A percentile compares a stretch with the other conserved stretches of the same genome.
phyloP scores from a whole-genome alignment of 1,140 invertebrate genomes.

The Melipona quadrifasciata region DNA sequence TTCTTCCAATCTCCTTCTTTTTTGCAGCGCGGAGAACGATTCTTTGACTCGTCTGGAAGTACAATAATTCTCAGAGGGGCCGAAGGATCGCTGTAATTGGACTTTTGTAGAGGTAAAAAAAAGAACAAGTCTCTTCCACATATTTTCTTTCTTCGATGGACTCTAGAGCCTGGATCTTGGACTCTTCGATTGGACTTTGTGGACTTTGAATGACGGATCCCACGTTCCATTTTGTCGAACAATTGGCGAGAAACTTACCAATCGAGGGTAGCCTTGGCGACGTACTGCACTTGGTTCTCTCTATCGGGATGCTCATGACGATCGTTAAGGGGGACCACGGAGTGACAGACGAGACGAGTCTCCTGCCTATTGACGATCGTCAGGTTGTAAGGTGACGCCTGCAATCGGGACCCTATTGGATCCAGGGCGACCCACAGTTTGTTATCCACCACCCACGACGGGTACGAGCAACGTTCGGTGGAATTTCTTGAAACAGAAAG shows the following conservation, averaged over 20 bases:
- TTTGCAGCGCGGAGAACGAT: neutral
- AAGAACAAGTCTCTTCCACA: too few species aligned
- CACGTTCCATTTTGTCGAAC: neutral
- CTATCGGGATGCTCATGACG: slow-evolving; percentile 50
- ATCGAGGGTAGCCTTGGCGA: slow-evolving; percentile 74
- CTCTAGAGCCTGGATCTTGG: too few species aligned
- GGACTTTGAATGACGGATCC: neutral
- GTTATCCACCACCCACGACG: slow-evolving; percentile 70
- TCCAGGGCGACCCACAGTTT: slow-evolving; percentile 76
- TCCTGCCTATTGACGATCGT: slow-evolving; percentile 76
- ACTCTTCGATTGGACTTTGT: neutral
- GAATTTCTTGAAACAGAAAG: slow-evolving; percentile 67
- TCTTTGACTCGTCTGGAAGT: neutral
- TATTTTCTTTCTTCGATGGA: too few species aligned
- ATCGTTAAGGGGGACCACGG: slow-evolving; percentile 56
- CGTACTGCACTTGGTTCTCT: slow-evolving; percentile 67
- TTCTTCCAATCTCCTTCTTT: too few species aligned
- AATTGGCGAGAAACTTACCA: slow-evolving; percentile 70
- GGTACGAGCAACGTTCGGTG: slow-evolving; percentile 67
- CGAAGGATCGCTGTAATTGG: neutral
- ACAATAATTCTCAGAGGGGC: neutral
- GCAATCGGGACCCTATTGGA: slow-evolving; percentile 67
- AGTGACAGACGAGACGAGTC: slow-evolving; percentile 73
- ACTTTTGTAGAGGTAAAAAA: too few species aligned
- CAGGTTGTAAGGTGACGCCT: slow-evolving; percentile 72